Percentiles rank a stretch among this genome's conserved stretches.
Conservation (phyloP, 2,113 vertebrate species). For the Pomatostomus ruficeps region DNA sequence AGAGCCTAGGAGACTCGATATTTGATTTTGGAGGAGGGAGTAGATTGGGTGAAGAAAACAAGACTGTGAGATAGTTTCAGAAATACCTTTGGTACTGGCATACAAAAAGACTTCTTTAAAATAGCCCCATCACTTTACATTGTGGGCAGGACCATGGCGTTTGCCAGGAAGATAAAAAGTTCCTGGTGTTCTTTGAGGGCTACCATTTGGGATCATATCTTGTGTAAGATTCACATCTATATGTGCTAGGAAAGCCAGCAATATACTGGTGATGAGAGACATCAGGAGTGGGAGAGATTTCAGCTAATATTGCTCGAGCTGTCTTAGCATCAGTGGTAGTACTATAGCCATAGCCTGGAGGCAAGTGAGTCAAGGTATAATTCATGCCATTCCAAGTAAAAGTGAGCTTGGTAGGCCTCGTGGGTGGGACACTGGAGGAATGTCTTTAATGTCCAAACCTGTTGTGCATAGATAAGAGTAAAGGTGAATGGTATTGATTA, state of each 20-base stretch:
- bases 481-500: not conserved
- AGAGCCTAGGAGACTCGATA: not conserved
- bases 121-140: not conserved
- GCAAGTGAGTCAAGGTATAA: not conserved
- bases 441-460: not conserved
- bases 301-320: not conserved
- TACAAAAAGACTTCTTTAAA: not conserved
- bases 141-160: not conserved
- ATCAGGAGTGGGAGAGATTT: not conserved
- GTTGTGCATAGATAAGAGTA: not conserved
- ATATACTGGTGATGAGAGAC: not conserved
- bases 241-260: not conserved
- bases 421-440: not conserved
- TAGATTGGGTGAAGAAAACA: not conserved
- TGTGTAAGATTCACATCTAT: not conserved
- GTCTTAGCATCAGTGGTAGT: not conserved
- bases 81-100: not conserved
- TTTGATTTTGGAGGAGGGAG: not conserved
- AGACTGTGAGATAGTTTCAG: not conserved
- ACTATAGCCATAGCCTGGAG: not conserved
- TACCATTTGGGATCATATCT: not conserved
- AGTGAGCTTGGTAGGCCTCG: not conserved
- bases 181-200: not conserved
- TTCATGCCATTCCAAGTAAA: not conserved
- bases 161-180: not conserved